Evolutionary conservation across 2,113 vertebrate genomes (phyloP).

Genomic region (Larimichthys crocea): DNA sequence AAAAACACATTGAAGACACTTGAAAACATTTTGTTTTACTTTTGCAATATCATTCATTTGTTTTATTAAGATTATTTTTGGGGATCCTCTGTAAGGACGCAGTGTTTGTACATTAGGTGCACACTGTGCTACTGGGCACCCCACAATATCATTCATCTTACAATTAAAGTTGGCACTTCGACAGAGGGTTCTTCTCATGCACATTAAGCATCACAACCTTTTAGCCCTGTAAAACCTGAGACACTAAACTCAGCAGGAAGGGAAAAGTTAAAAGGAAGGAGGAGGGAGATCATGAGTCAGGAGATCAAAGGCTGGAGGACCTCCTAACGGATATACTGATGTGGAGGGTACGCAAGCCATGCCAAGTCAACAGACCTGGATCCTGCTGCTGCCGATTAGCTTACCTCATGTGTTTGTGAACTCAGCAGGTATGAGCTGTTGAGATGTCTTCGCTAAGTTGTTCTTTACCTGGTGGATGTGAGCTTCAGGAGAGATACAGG

Average conservation of each 20-base stretch:
- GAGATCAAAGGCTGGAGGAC: constrained; percentile 67
- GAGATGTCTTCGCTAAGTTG: constrained; percentile 64
- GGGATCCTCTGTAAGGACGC: no score
- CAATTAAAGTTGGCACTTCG: not conserved
- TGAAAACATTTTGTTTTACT: not conserved
- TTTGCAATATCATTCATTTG: not conserved
- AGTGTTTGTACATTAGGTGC: no score
- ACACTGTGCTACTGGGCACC: no score
- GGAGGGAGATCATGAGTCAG: constrained; percentile 51
- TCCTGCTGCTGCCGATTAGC: constrained; percentile 44
- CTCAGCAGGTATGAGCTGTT: constrained; percentile 76
- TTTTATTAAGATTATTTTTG: no score
- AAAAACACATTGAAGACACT: no score
- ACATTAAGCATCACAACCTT: constrained; percentile 27
- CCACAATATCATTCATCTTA: not conserved
- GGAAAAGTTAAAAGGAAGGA: constrained; percentile 40
- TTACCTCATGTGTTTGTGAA: constrained; percentile 83
- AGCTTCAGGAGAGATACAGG: constrained; percentile 53
- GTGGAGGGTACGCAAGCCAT: constrained; percentile 35
- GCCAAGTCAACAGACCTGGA: constrained; percentile 65
- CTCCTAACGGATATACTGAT: constrained; percentile 46
- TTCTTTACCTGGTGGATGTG: constrained; percentile 77
- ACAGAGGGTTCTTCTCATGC: not conserved
- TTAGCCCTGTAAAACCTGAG: constrained; percentile 40
- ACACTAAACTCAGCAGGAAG: constrained; percentile 49